Evolutionary conservation across 2,888 invertebrate genomes (phyloP).

Genomic region (Agriotes lineatus): DNA sequence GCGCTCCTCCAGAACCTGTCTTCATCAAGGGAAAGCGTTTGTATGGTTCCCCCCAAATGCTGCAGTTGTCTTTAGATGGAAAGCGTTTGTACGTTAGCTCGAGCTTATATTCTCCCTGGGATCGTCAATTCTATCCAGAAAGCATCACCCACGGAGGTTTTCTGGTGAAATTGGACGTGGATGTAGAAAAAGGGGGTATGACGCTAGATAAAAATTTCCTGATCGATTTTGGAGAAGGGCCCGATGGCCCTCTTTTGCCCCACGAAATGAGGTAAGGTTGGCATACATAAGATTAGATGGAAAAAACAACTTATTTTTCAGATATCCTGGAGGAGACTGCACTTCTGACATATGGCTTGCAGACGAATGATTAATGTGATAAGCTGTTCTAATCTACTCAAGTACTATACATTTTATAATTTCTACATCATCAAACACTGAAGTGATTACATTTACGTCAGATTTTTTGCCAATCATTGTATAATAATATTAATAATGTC

Average conservation of each 20-base stretch:
- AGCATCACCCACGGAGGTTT: conserved; percentile 78
- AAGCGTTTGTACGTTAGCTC: conserved; percentile 92
- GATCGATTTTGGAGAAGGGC: conserved; percentile 91
- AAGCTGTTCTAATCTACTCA: too few species aligned
- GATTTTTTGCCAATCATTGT: too few species aligned
- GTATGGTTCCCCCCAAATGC: conserved; percentile 94
- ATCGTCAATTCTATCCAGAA: conserved; percentile 93
- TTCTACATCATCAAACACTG: too few species aligned
- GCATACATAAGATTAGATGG: too few species aligned
- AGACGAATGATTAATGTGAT: too few species aligned
- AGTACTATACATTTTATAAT: too few species aligned
- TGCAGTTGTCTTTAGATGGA: conserved; percentile 96
- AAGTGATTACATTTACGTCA: too few species aligned
- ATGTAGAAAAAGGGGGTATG: conserved; percentile 80
- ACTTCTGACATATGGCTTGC: too few species aligned
- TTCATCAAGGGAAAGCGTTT: conserved; percentile 82
- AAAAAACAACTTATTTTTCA: too few species aligned
- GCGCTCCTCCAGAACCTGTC: conserved; percentile 76
- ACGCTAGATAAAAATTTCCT: conserved; percentile 81
- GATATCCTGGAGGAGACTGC: too few species aligned
- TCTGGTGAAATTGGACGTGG: conserved; percentile 87
- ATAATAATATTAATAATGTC: too few species aligned
- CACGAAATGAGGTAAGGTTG: not conserved
- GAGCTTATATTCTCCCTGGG: conserved; percentile 93
- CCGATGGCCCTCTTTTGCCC: conserved; percentile 80